phyloP scores from a whole-genome alignment of 2,113 vertebrate species.

The Paraplagusia blochii region DNA sequence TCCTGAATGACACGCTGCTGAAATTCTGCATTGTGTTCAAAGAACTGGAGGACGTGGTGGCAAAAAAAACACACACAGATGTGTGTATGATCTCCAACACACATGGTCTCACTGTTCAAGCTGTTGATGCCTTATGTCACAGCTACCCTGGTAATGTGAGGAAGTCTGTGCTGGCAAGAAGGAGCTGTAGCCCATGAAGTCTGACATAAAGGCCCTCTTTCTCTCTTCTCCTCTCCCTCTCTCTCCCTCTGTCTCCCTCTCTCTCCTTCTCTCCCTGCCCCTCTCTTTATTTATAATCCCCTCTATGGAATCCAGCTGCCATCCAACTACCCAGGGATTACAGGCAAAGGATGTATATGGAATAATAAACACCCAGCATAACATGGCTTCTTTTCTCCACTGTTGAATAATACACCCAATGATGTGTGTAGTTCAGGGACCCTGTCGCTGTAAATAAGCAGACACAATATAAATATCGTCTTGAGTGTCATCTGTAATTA shows the following conservation, averaged over 20 bases:
- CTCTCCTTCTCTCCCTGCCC: conserved; percentile 3
- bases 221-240: neutral
- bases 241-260: neutral
- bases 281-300: conserved; percentile 2
- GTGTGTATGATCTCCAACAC: neutral
- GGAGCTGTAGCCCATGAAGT: conserved; percentile 38
- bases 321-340: conserved; percentile 40
- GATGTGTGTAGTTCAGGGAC: conserved; percentile 33
- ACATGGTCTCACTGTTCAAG: conserved; percentile 7
- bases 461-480: conserved; percentile 67
- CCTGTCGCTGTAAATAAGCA: conserved; percentile 47
- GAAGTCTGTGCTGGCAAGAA: conserved; percentile 16
- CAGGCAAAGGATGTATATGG: conserved; percentile 39
- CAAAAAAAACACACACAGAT: neutral
- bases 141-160: conserved; percentile 1
- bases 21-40: neutral
- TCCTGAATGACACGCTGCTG: too few relatives aligned
- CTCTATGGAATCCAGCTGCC: conserved; percentile 16
- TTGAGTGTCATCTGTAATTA: conserved; percentile 46
- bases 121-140: conserved; percentile 12
- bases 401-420: conserved; percentile 29
- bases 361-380: conserved; percentile 55
- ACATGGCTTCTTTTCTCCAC: conserved; percentile 34
- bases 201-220: conserved; percentile 20
- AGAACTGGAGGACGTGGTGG: too few relatives aligned